Evolutionary conservation across 2,797 vertebrate genomes (phyloP).

Genomic region (Pelochelys cantorii): DNA sequence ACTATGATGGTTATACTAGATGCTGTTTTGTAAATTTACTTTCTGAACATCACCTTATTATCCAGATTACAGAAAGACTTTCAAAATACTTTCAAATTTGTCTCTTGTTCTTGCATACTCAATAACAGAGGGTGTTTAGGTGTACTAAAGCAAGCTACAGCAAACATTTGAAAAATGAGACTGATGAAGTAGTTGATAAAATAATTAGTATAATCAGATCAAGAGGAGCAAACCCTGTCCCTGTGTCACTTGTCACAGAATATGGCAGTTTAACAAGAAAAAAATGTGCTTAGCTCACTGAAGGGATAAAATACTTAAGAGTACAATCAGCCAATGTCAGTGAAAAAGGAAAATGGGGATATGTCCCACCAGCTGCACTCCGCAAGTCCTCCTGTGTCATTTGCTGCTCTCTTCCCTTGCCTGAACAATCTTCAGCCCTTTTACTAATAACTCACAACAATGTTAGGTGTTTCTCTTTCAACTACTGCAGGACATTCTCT

Average conservation of each 20-base stretch:
- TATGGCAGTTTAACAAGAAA: background rate
- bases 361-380: background rate
- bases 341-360: background rate
- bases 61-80: background rate
- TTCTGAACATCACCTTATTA: background rate
- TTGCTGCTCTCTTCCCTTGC: constrained; percentile 11
- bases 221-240: background rate
- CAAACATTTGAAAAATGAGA: background rate
- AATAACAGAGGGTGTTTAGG: background rate
- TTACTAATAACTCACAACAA: constrained; percentile 37
- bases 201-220: background rate
- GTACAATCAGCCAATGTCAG: background rate
- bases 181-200: background rate
- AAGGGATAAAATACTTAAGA: background rate
- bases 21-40: background rate
- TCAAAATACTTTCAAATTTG: background rate
- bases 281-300: background rate
- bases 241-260: background rate
- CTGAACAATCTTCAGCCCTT: constrained; percentile 24
- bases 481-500: constrained; percentile 3
- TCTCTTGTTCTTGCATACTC: background rate
- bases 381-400: constrained; percentile 10
- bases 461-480: background rate
- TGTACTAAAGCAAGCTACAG: background rate
- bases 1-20: background rate